A percentile compares a stretch with the other conserved stretches of the same genome.
Evolutionary conservation across 2,113 vertebrate genomes (phyloP).

Genomic region (Eurypyga helias): DNA sequence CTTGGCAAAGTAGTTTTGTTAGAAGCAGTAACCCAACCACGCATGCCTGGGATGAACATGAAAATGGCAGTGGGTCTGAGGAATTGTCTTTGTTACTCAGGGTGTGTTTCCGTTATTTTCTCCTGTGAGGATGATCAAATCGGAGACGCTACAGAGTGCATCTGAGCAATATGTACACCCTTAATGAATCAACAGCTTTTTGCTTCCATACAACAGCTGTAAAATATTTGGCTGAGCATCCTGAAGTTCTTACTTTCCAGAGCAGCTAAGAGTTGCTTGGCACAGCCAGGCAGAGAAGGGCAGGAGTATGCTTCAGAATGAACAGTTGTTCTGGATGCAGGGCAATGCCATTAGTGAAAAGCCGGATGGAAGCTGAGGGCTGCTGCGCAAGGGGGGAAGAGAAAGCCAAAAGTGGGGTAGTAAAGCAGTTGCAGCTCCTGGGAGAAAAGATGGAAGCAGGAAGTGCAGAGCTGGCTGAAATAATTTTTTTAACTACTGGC

Average conservation of each 20-base stretch:
- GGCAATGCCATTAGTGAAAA: not conserved
- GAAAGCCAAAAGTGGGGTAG: not conserved
- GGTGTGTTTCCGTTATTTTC: not conserved
- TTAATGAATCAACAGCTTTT: not conserved
- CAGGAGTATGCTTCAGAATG: not conserved
- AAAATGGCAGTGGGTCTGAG: conserved; percentile 75
- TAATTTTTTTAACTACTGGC: not conserved
- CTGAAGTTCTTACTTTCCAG: not conserved
- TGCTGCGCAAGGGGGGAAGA: not conserved
- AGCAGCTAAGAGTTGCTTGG: not conserved
- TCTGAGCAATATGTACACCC: not conserved
- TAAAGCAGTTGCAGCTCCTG: not conserved
- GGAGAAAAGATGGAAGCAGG: not conserved
- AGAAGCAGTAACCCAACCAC: conserved; percentile 82
- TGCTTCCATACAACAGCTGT: not conserved
- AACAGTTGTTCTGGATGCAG: not conserved
- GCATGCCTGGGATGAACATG: conserved; percentile 80
- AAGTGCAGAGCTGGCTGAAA: not conserved
- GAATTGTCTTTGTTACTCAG: not conserved
- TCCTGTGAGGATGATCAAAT: not conserved
- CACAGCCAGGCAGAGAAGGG: not conserved
- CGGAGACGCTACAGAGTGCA: no score
- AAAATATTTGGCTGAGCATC: not conserved
- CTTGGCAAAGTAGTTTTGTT: conserved; percentile 85
- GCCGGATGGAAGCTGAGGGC: not conserved